A percentile compares a stretch with the other conserved stretches of the same genome.
Evolutionary conservation across 2,888 invertebrate genomes (phyloP).

Genomic region (Ennomos erosarius): DNA sequence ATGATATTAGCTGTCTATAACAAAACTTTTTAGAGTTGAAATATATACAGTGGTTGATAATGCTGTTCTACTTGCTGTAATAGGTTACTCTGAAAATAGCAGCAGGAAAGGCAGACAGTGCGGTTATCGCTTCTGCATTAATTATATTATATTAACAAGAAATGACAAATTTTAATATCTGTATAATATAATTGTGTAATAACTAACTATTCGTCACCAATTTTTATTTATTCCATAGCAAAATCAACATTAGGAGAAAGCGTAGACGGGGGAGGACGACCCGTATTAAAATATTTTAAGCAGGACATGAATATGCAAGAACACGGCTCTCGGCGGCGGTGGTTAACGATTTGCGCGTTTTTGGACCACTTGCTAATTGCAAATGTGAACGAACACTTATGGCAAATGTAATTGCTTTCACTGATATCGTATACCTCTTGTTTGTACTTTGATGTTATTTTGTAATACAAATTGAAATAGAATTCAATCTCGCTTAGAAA

Average conservation of each 20-base stretch:
- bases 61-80: no score
- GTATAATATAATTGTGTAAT: background rate
- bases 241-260: slow-evolving; percentile 81
- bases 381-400: slow-evolving; percentile 83
- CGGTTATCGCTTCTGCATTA: no score
- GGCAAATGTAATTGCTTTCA: slow-evolving; percentile 81
- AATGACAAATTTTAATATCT: no score
- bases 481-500: slow-evolving; percentile 16
- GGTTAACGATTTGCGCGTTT: slow-evolving; percentile 85
- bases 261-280: slow-evolving; percentile 69
- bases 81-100: no score
- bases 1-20: no score
- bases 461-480: slow-evolving; percentile 12
- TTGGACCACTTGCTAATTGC: slow-evolving; percentile 83
- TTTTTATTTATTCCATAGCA: slow-evolving; percentile 67
- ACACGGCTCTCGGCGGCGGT: slow-evolving; percentile 76
- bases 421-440: slow-evolving; percentile 70
- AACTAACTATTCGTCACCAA: slow-evolving; percentile 20
- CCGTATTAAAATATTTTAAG: slow-evolving; percentile 84
- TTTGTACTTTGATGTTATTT: slow-evolving; percentile 60
- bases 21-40: no score
- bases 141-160: no score
- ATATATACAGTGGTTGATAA: no score
- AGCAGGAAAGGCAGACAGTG: no score
- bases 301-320: slow-evolving; percentile 85